Percentiles rank a stretch among this genome's conserved stretches.
Evolutionary conservation across 1,140 invertebrate genomes (phyloP).

Genomic region (Portunus trituberculatus): DNA sequence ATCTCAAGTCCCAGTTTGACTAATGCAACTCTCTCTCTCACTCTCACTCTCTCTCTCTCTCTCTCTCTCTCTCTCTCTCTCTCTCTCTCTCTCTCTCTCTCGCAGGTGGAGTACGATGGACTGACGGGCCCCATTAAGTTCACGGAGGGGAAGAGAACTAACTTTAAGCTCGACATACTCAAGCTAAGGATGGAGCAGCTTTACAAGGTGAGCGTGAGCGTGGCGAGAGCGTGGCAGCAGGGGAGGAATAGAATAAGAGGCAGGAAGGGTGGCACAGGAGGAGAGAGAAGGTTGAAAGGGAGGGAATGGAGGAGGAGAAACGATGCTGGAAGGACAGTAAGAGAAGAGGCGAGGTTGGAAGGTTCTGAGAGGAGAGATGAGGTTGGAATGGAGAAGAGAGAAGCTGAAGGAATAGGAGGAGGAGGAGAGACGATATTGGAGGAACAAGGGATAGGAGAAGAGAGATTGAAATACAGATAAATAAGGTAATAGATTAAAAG

Average conservation of each 20-base stretch:
- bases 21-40: not conserved
- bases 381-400: not conserved
- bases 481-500: not conserved
- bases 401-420: no score
- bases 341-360: not conserved
- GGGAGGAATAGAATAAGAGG: not conserved
- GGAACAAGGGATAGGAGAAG: not conserved
- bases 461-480: not conserved
- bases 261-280: constrained; percentile 83
- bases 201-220: constrained; percentile 63
- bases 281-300: constrained; percentile 15
- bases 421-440: not conserved
- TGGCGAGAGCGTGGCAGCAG: not conserved
- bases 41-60: not conserved
- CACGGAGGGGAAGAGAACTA: constrained; percentile 89
- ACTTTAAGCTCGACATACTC: constrained; percentile 92
- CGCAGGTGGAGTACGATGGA: constrained; percentile 88
- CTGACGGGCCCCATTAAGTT: constrained; percentile 94
- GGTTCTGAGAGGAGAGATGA: not conserved
- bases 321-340: not conserved
- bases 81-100: not conserved
- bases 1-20: no score
- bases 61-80: not conserved
- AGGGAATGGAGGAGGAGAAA: not conserved
- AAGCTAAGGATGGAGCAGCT: constrained; percentile 83